These are phyloP conservation scores for Amphipyra berbera DNA, from an alignment of 2,888 invertebrate genomes.

Conservation along the genomic window DNA sequence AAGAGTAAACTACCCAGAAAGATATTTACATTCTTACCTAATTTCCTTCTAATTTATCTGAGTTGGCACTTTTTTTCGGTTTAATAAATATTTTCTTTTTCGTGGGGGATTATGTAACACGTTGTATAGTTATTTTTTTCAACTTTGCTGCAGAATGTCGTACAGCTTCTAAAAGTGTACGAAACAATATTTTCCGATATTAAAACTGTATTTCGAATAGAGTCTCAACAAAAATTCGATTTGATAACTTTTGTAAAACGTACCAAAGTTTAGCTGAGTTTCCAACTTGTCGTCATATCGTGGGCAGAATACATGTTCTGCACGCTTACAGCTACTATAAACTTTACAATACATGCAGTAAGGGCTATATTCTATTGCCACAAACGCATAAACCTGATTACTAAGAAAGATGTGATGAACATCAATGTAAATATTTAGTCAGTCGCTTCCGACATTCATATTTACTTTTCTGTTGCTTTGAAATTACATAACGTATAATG, in stretches of 20 bases:
- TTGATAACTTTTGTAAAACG: constrained; percentile 71
- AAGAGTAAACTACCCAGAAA: no score
- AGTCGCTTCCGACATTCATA: constrained; percentile 39
- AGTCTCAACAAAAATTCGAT: constrained; percentile 72
- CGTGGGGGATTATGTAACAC: no score
- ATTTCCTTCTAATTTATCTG: no score
- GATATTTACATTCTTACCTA: no score
- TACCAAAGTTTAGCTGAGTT: constrained; percentile 68
- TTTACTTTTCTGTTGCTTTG: constrained; percentile 41
- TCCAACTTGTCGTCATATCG: constrained; percentile 65
- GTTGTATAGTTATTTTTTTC: no score
- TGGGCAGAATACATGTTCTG: constrained; percentile 60
- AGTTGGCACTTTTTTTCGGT: no score
- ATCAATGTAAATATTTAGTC: constrained; percentile 58
- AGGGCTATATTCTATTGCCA: constrained; percentile 36
- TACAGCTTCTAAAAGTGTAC: constrained; percentile 36
- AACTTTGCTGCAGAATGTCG: constrained; percentile 29
- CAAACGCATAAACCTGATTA: constrained; percentile 26
- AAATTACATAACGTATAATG: constrained; percentile 36
- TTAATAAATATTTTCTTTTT: no score
- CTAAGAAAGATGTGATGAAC: constrained; percentile 56
- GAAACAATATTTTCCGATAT: constrained; percentile 68
- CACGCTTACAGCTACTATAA: constrained; percentile 11
- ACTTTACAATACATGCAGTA: constrained; percentile 42
- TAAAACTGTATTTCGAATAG: constrained; percentile 69